Evolutionary conservation across 2,113 vertebrate species (phyloP).

Genomic region (Ardeotis arabs): DNA sequence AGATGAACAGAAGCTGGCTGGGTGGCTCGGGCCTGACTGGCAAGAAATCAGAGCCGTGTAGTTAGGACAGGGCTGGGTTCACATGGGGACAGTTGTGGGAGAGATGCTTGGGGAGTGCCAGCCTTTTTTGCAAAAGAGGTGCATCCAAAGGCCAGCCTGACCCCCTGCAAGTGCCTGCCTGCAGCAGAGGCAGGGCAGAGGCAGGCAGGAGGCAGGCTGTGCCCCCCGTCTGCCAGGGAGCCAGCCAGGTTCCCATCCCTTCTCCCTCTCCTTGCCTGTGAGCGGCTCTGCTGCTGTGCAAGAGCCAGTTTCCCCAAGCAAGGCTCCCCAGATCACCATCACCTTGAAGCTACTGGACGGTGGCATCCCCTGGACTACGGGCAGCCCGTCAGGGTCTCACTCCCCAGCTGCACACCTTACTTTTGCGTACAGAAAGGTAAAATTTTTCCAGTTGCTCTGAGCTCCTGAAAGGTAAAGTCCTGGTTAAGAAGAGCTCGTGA

Average conservation of each 20-base stretch:
- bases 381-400: not conserved
- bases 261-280: not conserved
- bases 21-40: not conserved
- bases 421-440: not conserved
- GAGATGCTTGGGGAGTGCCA: not conserved
- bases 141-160: not conserved
- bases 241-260: not conserved
- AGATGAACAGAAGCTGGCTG: not conserved
- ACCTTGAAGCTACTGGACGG: not conserved
- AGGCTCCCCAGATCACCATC: not conserved
- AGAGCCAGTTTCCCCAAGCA: not conserved
- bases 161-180: not conserved
- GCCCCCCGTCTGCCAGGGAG: not conserved
- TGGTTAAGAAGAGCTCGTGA: not conserved
- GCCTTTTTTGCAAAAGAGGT: not conserved
- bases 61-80: not conserved
- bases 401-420: not conserved
- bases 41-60: not conserved
- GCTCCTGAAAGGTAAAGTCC: not conserved
- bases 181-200: not conserved
- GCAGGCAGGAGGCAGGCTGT: not conserved
- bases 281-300: not conserved
- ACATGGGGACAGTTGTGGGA: not conserved
- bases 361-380: rapidly evolving
- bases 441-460: not conserved